A percentile compares a stretch with the other conserved stretches of the same genome.
These are phyloP conservation scores for Drosophila obscura DNA, from an alignment of 1,140 invertebrate genomes.

Conservation along the genomic window DNA sequence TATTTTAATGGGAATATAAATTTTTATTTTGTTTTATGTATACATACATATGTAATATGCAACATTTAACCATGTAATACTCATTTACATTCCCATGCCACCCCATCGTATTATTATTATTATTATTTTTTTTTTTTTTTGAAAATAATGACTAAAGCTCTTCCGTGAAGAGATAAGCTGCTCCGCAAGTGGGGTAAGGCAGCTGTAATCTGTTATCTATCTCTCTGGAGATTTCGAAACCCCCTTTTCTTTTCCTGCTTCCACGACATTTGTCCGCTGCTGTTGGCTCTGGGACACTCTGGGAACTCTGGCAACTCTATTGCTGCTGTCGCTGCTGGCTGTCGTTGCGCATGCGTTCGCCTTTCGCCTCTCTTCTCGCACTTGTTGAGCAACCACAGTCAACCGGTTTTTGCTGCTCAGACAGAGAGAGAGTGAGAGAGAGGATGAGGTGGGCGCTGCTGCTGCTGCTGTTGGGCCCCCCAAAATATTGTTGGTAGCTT, in stretches of 20 bases:
- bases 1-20: too few species aligned
- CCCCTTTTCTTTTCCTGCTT: not conserved
- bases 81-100: not conserved
- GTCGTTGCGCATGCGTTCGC: constrained; percentile 37
- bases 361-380: constrained; percentile 6
- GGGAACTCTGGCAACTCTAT: constrained; percentile 29
- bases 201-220: too few species aligned
- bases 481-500: constrained; percentile 40
- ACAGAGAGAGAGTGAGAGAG: constrained; percentile 26
- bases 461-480: constrained; percentile 13
- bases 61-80: not conserved
- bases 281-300: not conserved
- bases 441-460: constrained; percentile 39
- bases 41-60: not conserved
- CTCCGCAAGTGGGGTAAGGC: constrained; percentile 22
- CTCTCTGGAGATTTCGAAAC: not conserved
- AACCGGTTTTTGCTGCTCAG: constrained; percentile 32
- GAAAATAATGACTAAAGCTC: too few species aligned
- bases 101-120: constrained; percentile 1
- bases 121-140: too few species aligned
- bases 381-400: constrained; percentile 35
- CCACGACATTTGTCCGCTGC: not conserved
- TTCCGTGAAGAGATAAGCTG: constrained; percentile 20
- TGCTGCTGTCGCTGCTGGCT: constrained; percentile 1
- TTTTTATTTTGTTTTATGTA: too few species aligned